Evolutionary conservation across 2,797 vertebrate genomes (phyloP).

Genomic region (Centroberyx gerrardi): DNA sequence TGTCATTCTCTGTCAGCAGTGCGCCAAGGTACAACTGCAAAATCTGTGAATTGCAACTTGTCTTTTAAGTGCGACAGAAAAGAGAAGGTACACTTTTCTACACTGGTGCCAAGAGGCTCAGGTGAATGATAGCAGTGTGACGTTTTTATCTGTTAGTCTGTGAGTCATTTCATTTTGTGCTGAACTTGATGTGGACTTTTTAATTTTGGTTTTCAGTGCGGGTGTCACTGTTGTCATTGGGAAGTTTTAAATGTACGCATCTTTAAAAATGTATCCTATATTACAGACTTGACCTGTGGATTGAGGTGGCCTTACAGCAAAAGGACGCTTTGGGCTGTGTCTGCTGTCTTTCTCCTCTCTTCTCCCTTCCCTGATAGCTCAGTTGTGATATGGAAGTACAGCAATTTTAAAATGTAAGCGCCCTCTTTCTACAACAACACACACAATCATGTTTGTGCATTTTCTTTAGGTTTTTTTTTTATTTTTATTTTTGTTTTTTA

Average conservation of each 20-base stretch:
- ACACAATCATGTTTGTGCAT: conserved; percentile 78
- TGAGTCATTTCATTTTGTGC: conserved; percentile 75
- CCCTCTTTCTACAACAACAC: conserved; percentile 60
- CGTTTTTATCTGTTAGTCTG: conserved; percentile 65
- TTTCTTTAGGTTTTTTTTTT: conserved; percentile 49
- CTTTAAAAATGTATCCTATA: conserved; percentile 74
- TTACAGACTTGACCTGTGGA: conserved; percentile 82
- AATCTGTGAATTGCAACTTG: conserved; percentile 68
- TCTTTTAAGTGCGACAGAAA: conserved; percentile 59
- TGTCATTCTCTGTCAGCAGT: conserved; percentile 69
- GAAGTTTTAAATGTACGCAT: conserved; percentile 76
- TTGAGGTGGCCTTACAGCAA: conserved; percentile 87
- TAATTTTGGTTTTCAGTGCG: conserved; percentile 61
- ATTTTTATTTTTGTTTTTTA: conserved; percentile 78
- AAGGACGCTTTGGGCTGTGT: conserved; percentile 70
- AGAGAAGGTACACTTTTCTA: conserved; percentile 70
- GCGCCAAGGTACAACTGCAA: conserved; percentile 80
- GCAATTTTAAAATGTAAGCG: conserved; percentile 67
- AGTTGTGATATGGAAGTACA: conserved; percentile 66
- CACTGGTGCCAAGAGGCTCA: conserved; percentile 77
- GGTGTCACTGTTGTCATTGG: conserved; percentile 68
- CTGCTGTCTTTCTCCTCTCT: conserved; percentile 57
- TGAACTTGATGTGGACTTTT: conserved; percentile 67
- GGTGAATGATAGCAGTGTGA: conserved; percentile 76
- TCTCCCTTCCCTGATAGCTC: conserved; percentile 59